Base-by-base conservation (phyloP, 2,888 invertebrate genomes). In the Polymixis lichenea region DNA sequence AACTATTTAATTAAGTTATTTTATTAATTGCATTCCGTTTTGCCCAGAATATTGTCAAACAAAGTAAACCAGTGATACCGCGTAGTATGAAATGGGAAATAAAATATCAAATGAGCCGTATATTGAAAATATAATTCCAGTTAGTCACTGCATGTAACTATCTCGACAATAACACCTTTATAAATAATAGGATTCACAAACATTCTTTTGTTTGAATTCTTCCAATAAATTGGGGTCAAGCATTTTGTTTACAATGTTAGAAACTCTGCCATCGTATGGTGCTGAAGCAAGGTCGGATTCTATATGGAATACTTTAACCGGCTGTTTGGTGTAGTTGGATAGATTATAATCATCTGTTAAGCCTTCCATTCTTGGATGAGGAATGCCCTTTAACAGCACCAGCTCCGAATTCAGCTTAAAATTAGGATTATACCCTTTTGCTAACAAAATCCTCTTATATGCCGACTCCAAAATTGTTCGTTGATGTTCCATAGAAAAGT, bases 351-450 rank as follows among this genome's bases (percentile, higher is more conserved):
- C 93, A 22, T 91, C 82, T 7, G 86, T 15, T 0, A 91, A 74
- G 28, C 32, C 72, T 13, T 72, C 77, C 11, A 85, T 75, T 28
- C 80, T 80, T 0, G 89, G 87, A 76, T 91, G 88, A 51, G 89
- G 83, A n/a, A 87, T 85, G 1, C 91, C 91, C 78, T 89, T 91
- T 49, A 93, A 87, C 0, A 93, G 88, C 1, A 93, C 84, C 13
- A 93, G 43, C 71, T 92, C 87, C 1, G 92, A 93, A 53, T 91
- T 74, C 6, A 93, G 72, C 62, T 87, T 88, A 0, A 91, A 84
- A 11, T 83, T 71, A 3, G 93, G 91, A 17, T 89, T 77, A 55
- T 92, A 93, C 22, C 89, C 84, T 46, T 75, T 85, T 2, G 90
- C 89, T 56, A 91, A 67, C 17, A 84, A 38, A 7, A 93, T 90